Evolutionary conservation across 2,113 vertebrate species (phyloP).

Genomic region (Murina feae): DNA sequence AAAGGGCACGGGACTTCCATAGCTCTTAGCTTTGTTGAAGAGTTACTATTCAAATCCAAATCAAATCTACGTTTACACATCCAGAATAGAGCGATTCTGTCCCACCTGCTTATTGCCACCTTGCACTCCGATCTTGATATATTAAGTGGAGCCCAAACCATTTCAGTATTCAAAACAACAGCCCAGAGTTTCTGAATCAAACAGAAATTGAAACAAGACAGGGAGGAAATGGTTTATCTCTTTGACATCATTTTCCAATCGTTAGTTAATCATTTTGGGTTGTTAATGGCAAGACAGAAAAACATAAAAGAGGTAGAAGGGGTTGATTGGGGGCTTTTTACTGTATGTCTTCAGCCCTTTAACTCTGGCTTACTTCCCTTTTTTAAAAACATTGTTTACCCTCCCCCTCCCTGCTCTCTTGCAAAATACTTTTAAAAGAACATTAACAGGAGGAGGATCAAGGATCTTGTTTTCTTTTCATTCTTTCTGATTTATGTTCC

Average conservation of each 20-base stretch:
- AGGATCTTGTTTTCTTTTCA: constrained; percentile 73
- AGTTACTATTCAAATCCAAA: neutral
- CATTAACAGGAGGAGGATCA: constrained; percentile 29
- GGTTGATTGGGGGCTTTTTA: neutral
- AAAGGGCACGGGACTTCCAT: neutral
- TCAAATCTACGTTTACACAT: neutral
- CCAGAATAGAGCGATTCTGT: neutral
- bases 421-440: constrained; percentile 66
- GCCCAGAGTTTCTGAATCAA: neutral
- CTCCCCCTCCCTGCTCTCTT: neutral
- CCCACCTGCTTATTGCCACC: neutral
- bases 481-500: constrained; percentile 69
- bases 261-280: constrained; percentile 36
- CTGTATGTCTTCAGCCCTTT: neutral
- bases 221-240: neutral
- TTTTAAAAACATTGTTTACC: constrained; percentile 60
- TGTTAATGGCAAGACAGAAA: constrained; percentile 32
- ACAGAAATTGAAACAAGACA: neutral
- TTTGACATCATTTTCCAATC: neutral
- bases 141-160: neutral
- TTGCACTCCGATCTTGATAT: neutral
- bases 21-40: neutral
- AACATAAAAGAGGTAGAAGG: neutral
- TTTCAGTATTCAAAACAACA: neutral
- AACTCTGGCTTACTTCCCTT: constrained; percentile 5